These are phyloP conservation scores for Ostrea edulis DNA, from an alignment of 1,140 invertebrate genomes.

Conservation along the genomic window DNA sequence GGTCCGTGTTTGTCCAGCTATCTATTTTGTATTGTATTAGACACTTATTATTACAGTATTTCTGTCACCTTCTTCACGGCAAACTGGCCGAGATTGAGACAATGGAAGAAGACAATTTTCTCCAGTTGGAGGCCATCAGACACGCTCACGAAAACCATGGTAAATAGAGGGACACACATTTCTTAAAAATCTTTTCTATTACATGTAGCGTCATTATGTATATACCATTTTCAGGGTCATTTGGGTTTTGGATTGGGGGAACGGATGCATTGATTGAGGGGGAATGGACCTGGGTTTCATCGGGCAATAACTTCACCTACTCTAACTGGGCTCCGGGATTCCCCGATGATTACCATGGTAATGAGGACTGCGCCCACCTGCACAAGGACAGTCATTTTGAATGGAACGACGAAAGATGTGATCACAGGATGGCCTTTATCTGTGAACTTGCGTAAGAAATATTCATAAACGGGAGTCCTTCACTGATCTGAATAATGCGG, in stretches of 20 bases:
- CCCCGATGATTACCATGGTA: neutral
- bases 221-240: neutral
- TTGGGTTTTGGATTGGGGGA: constrained; percentile 23
- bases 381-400: neutral
- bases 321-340: neutral
- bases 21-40: too few relatives aligned
- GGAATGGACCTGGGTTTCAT: neutral
- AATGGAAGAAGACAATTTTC: neutral
- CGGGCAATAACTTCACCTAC: neutral
- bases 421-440: neutral
- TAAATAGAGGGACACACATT: neutral
- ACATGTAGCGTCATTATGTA: neutral
- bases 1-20: too few relatives aligned
- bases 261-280: constrained; percentile 10
- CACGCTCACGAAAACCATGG: neutral
- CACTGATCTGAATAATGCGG: neutral
- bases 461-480: neutral
- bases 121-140: neutral
- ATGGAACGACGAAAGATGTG: constrained; percentile 18
- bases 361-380: neutral
- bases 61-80: neutral
- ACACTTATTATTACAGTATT: neutral
- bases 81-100: constrained; percentile 16
- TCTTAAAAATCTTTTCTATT: neutral
- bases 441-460: constrained; percentile 8